Evolutionary conservation across 2,888 invertebrate species (phyloP).

Genomic region (Tetrapedia diversipes): DNA sequence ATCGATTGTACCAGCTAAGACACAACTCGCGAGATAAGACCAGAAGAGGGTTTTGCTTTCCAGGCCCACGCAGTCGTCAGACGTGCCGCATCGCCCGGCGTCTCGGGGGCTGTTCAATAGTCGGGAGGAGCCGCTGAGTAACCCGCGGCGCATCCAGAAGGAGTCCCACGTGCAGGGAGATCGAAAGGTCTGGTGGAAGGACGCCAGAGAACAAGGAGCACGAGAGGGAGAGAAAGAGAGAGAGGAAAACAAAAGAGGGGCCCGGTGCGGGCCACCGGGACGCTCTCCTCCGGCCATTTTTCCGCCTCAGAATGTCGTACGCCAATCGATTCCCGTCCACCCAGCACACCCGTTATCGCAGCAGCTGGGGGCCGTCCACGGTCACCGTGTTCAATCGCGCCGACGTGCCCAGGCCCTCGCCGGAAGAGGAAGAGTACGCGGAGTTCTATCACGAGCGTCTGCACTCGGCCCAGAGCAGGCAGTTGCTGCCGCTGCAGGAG

Average conservation of each 20-base stretch:
- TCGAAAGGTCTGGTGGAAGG: slow-evolving; percentile 9
- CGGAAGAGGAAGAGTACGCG: slow-evolving; percentile 85
- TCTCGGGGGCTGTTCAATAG: slow-evolving; percentile 42
- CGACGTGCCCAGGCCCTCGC: slow-evolving; percentile 79
- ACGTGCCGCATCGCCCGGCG: slow-evolving; percentile 60
- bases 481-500: slow-evolving; percentile 92
- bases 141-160: slow-evolving; percentile 27
- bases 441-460: slow-evolving; percentile 89
- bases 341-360: slow-evolving; percentile 82
- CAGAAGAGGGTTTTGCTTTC: slow-evolving; percentile 13
- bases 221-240: slow-evolving; percentile 37
- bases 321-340: slow-evolving; percentile 81
- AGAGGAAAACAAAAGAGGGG: no score
- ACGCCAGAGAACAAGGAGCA: slow-evolving; percentile 17
- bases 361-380: slow-evolving; percentile 86
- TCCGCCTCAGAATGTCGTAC: slow-evolving; percentile 76
- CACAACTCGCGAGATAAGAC: slow-evolving; percentile 27
- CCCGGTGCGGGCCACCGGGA: slow-evolving; percentile 53
- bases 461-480: slow-evolving; percentile 90
- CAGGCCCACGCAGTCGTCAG: slow-evolving; percentile 65
- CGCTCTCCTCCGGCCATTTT: slow-evolving; percentile 32
- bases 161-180: neutral
- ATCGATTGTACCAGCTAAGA: no score
- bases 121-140: slow-evolving; percentile 27
- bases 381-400: slow-evolving; percentile 82